Percentiles rank a stretch among this genome's conserved stretches.
These are phyloP conservation scores for Sander lucioperca DNA, from an alignment of 2,113 vertebrate species.

Conservation along the genomic window DNA sequence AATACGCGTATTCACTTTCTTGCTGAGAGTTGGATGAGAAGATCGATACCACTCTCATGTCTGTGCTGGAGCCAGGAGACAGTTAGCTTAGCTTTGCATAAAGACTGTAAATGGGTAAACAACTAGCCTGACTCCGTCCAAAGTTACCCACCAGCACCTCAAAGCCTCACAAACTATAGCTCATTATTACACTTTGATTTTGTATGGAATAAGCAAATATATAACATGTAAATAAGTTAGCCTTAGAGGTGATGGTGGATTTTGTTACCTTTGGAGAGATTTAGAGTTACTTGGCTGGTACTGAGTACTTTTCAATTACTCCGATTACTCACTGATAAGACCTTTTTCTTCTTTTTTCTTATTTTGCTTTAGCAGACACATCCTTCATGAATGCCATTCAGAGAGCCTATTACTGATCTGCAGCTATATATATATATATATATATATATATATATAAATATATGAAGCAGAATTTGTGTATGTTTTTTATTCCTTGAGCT, in stretches of 20 bases:
- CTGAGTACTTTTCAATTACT: not conserved
- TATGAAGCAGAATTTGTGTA: too few species aligned
- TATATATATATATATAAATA: too few species aligned
- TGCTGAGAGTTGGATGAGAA: slow-evolving; percentile 9
- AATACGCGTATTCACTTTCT: not conserved
- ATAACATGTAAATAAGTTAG: not conserved
- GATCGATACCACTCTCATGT: not conserved
- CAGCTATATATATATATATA: too few species aligned
- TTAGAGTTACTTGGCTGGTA: not conserved
- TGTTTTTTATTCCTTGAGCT: too few species aligned
- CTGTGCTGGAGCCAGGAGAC: not conserved
- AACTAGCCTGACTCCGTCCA: too few species aligned
- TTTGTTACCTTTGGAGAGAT: not conserved
- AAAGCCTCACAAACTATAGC: not conserved
- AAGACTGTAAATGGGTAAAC: not conserved
- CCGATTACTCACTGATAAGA: too few species aligned
- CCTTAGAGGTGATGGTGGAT: not conserved
- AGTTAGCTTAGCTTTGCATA: slow-evolving; percentile 23
- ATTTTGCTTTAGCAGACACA: too few species aligned
- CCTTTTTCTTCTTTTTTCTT: too few species aligned
- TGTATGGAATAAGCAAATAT: not conserved
- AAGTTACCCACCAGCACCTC: not conserved
- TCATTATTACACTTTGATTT: not conserved
- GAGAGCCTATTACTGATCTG: too few species aligned
- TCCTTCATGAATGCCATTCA: too few species aligned